These are phyloP conservation scores for Ligdia adustata DNA, from an alignment of 2,888 invertebrate species.

Conservation along the genomic window DNA sequence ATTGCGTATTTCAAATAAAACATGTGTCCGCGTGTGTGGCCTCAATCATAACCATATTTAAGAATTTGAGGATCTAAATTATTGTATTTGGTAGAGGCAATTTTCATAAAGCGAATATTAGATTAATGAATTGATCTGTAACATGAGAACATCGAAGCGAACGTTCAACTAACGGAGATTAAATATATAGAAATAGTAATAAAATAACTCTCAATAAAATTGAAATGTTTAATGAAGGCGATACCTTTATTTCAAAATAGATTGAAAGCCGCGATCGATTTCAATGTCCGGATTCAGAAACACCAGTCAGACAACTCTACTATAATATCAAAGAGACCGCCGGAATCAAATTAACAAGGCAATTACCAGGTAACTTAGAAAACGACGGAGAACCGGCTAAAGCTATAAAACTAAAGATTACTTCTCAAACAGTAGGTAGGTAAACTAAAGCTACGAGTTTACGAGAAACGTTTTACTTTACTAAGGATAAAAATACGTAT, in stretches of 20 bases:
- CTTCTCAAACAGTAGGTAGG: constrained; percentile 37
- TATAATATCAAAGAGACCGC: constrained; percentile 69
- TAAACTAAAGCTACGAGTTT: constrained; percentile 17
- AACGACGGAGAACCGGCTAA: constrained; percentile 53
- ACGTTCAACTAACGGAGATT: constrained; percentile 45
- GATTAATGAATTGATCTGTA: constrained; percentile 4
- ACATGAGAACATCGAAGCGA: constrained; percentile 3
- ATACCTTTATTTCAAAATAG: constrained; percentile 64
- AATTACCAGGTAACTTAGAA: constrained; percentile 72
- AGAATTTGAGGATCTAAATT: too few species aligned
- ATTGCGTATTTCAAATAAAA: constrained; percentile 38
- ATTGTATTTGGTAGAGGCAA: too few species aligned
- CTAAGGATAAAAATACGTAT: neutral
- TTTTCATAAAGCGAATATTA: too few species aligned
- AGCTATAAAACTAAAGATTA: constrained; percentile 61
- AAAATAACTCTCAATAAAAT: constrained; percentile 64
- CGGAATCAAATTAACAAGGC: constrained; percentile 77
- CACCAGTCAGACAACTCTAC: constrained; percentile 66
- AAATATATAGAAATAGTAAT: constrained; percentile 53
- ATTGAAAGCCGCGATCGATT: constrained; percentile 57
- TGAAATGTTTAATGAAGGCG: constrained; percentile 66
- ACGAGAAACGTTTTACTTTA: constrained; percentile 13
- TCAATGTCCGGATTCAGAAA: constrained; percentile 58
- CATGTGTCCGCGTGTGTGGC: constrained; percentile 17
- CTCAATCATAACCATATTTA: constrained; percentile 5